A percentile compares a stretch with the other conserved stretches of the same genome.
These are phyloP conservation scores for Borostomias antarcticus DNA, from an alignment of 2,797 vertebrate species.

Conservation along the genomic window DNA sequence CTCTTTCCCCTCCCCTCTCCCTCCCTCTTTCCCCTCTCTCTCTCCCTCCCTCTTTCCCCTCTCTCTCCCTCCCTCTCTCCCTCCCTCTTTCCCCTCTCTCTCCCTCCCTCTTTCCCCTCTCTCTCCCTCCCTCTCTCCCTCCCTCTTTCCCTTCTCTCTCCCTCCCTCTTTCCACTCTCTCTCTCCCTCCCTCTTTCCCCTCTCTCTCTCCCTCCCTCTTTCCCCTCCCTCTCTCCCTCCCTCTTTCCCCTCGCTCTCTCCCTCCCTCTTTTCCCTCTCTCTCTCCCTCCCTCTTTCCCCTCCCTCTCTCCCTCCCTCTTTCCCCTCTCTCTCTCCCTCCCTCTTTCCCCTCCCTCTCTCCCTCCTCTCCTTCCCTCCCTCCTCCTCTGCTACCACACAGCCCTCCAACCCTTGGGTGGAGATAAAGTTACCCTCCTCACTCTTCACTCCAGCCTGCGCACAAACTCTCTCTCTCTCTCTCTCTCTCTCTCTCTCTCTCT, in stretches of 20 bases:
- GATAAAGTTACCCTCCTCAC: neutral
- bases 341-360: neutral
- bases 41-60: constrained; percentile 38
- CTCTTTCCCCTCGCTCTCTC: neutral
- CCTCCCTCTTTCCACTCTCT: constrained; percentile 28
- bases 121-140: neutral
- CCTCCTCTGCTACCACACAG: constrained; percentile 35
- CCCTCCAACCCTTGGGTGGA: neutral
- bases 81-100: neutral
- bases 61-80: constrained; percentile 19
- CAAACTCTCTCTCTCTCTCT: neutral
- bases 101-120: neutral
- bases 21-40: constrained; percentile 28
- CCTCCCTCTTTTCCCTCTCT: neutral
- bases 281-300: neutral
- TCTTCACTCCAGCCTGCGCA: neutral
- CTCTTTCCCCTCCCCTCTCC: constrained; percentile 1
- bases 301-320: neutral
- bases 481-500: constrained; percentile 23
- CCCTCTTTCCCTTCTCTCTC: constrained; percentile 13
- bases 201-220: neutral
- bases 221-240: neutral
- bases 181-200: neutral
- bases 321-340: neutral
- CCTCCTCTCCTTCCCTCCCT: constrained; percentile 11